A percentile compares a stretch with the other conserved stretches of the same genome.
Conservation (phyloP, 2,888 invertebrate genomes). For the Nymphalis polychloros region DNA sequence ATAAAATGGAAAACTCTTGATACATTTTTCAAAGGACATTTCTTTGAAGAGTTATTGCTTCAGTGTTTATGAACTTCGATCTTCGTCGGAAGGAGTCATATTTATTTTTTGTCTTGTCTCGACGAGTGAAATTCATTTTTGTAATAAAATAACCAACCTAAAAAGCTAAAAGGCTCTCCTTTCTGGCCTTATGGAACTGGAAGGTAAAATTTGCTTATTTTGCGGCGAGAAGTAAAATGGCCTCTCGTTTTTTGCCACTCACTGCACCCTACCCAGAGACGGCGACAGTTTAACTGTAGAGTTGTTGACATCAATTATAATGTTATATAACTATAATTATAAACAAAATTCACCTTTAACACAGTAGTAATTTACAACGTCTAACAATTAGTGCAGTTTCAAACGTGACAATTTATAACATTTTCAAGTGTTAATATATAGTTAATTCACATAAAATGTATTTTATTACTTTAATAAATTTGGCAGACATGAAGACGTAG, state of each 20-base stretch:
- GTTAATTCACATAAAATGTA: constrained; percentile 25
- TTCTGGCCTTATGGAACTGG: constrained; percentile 42
- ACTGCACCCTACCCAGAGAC: constrained; percentile 40
- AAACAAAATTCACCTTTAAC: neutral
- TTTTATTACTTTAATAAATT: constrained; percentile 29
- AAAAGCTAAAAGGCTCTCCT: constrained; percentile 47
- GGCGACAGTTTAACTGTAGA: constrained; percentile 43
- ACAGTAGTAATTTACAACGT: neutral
- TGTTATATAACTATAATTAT: constrained; percentile 18
- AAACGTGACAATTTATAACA: neutral
- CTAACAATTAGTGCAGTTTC: neutral
- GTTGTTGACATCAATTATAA: constrained; percentile 41
- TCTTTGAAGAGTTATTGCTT: constrained; percentile 21
- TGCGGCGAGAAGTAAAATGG: constrained; percentile 44
- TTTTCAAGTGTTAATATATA: constrained; percentile 5
- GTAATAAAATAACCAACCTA: constrained; percentile 46
- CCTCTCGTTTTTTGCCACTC: constrained; percentile 46
- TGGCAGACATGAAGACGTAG: constrained; percentile 26
- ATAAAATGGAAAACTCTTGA: no score
- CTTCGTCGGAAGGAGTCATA: constrained; percentile 35
- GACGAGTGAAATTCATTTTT: constrained; percentile 43
- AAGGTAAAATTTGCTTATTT: constrained; percentile 48
- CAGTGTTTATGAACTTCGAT: constrained; percentile 30
- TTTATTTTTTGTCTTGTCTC: constrained; percentile 43
- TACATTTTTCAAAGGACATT: no score